Evolutionary conservation across 2,888 invertebrate species (phyloP).

Genomic region (Acholoe squamosa): DNA sequence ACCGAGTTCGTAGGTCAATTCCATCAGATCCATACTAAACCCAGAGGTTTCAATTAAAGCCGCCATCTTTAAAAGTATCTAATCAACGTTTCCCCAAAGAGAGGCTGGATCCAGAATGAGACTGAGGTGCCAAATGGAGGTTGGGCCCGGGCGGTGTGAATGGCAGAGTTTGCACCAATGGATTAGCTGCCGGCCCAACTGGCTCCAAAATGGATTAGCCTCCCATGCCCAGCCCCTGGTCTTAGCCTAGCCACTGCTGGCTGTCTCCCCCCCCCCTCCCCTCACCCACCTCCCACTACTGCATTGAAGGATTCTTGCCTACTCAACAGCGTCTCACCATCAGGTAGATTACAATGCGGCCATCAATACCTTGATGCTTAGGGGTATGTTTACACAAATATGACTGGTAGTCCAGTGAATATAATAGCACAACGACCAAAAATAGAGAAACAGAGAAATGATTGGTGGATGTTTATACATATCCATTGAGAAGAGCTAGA

Average conservation of each 20-base stretch:
- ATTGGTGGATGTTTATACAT: too few relatives aligned
- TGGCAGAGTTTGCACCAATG: slow-evolving; percentile 43
- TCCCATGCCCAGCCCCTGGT: not conserved
- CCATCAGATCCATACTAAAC: not conserved
- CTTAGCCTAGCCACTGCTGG: too few relatives aligned
- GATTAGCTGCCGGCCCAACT: slow-evolving; percentile 42
- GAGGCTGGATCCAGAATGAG: slow-evolving; percentile 21
- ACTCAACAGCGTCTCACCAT: not conserved
- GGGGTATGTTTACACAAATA: too few relatives aligned
- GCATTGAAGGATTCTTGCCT: not conserved
- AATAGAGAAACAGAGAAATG: too few relatives aligned
- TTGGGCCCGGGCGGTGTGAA: not conserved
- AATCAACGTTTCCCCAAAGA: not conserved
- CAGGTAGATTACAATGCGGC: too few relatives aligned
- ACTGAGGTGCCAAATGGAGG: slow-evolving; percentile 20
- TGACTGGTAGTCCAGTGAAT: too few relatives aligned
- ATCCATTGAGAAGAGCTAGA: too few relatives aligned
- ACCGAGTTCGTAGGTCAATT: too few relatives aligned
- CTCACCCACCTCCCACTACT: too few relatives aligned
- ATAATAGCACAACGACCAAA: too few relatives aligned
- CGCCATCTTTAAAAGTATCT: slow-evolving; percentile 1
- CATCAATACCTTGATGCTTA: too few relatives aligned
- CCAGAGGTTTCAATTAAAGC: not conserved
- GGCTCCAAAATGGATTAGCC: slow-evolving; percentile 42
- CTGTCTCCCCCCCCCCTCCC: not conserved